These are phyloP conservation scores for Sinopyrophorus schimmeli DNA, from an alignment of 2,888 invertebrate genomes.

Conservation along the genomic window DNA sequence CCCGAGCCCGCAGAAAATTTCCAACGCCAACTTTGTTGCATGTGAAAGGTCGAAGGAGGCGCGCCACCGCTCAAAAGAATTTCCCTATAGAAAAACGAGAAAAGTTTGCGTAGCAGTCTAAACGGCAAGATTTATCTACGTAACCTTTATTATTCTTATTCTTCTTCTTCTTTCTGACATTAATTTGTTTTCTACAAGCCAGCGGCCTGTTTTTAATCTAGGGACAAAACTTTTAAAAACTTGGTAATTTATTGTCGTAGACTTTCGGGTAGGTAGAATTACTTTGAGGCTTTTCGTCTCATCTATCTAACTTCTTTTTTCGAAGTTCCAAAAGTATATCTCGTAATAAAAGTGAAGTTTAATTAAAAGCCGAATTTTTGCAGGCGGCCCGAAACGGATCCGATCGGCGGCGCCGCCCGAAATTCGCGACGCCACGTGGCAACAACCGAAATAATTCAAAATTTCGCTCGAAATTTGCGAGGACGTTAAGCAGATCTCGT, in stretches of 20 bases:
- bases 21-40: no score
- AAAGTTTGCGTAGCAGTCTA: no score
- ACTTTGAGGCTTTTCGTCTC: slow-evolving; percentile 27
- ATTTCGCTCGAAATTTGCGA: slow-evolving; percentile 15
- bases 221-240: slow-evolving; percentile 54
- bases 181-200: slow-evolving; percentile 55
- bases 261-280: slow-evolving; percentile 24
- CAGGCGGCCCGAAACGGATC: neutral
- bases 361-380: slow-evolving; percentile 6
- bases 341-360: slow-evolving; percentile 6
- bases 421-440: neutral
- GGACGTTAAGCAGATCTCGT: slow-evolving; percentile 22
- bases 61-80: no score
- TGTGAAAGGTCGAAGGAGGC: no score
- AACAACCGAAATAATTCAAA: slow-evolving; percentile 7
- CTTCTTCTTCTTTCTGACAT: slow-evolving; percentile 52
- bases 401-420: neutral
- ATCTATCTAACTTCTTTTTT: slow-evolving; percentile 27
- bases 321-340: slow-evolving; percentile 22
- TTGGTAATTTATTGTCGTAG: slow-evolving; percentile 51
- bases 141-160: slow-evolving; percentile 54
- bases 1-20: no score
- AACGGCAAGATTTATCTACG: slow-evolving; percentile 55
- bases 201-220: slow-evolving; percentile 56
- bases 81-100: no score